Evolutionary conservation across 2,113 vertebrate species (phyloP).

Genomic region (Rhodinocichla rosea): DNA sequence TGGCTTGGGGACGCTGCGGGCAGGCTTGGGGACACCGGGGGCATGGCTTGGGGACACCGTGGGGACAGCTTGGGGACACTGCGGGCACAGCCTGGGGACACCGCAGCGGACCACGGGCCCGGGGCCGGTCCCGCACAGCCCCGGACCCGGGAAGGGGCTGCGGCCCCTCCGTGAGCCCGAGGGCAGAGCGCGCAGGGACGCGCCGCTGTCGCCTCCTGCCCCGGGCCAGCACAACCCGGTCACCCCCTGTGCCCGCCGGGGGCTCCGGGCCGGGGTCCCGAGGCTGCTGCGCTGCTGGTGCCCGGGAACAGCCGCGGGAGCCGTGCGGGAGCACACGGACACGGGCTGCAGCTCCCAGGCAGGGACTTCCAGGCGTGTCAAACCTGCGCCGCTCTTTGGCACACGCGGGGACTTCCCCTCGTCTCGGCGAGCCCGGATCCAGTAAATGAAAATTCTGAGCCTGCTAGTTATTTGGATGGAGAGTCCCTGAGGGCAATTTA

Average conservation of each 20-base stretch:
- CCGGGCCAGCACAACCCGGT: background rate
- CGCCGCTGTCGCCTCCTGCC: background rate
- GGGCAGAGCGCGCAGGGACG: background rate
- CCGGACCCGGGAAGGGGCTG: background rate
- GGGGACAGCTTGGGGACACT: rapidly evolving
- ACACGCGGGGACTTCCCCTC: background rate
- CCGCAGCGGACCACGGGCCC: rapidly evolving
- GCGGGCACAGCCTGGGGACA: background rate
- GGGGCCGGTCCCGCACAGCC: background rate
- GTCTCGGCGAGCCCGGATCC: background rate
- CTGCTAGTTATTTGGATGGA: background rate
- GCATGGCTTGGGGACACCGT: rapidly evolving
- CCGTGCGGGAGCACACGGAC: background rate
- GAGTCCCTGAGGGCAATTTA: conserved; percentile 42
- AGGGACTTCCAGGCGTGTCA: background rate
- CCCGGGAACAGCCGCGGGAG: rapidly evolving
- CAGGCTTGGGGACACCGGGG: rapidly evolving
- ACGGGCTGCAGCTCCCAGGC: background rate
- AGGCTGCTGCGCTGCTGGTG: rapidly evolving
- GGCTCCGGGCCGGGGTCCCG: background rate
- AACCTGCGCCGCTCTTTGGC: background rate
- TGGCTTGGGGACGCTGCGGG: background rate
- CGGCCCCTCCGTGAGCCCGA: background rate
- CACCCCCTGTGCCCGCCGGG: too few relatives aligned
- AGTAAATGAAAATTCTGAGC: conserved; percentile 52